Conservation (phyloP, 2,888 invertebrate genomes). For the Mystacides longicornis region DNA sequence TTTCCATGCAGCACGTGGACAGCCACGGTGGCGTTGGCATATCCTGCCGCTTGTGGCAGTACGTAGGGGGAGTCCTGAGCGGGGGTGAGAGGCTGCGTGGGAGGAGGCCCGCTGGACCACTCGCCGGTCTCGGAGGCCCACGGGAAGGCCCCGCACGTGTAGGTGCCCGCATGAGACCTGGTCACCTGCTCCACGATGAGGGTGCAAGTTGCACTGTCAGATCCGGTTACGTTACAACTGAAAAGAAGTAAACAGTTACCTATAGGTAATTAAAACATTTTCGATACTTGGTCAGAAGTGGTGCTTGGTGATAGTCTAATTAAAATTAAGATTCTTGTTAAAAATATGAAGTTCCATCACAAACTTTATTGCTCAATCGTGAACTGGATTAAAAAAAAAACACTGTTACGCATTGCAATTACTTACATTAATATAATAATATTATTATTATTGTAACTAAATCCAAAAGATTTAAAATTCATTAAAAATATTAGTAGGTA, state of each 20-base stretch:
- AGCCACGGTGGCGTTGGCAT: constrained; percentile 48
- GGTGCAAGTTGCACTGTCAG: constrained; percentile 40
- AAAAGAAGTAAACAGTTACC: not conserved
- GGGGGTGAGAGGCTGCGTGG: constrained; percentile 8
- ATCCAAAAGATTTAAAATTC: no score
- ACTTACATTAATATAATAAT: no score
- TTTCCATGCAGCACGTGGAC: constrained; percentile 57
- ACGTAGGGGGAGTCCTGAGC: constrained; percentile 31
- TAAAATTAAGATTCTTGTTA: no score
- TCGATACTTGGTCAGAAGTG: no score
- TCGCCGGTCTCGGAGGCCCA: constrained; percentile 28
- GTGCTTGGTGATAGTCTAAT: no score
- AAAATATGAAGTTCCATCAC: no score
- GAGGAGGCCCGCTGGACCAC: constrained; percentile 6
- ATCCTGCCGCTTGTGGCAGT: constrained; percentile 33
- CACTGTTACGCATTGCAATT: no score
- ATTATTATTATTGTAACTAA: no score
- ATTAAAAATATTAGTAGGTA: no score
- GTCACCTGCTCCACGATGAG: constrained; percentile 48
- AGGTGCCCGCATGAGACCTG: constrained; percentile 53
- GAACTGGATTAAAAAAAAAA: no score
- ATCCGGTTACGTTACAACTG: constrained; percentile 44
- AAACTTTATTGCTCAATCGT: no score
- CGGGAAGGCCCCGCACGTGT: constrained; percentile 44
- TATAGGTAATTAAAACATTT: no score